Evolutionary conservation across 2,113 vertebrate genomes (phyloP), one percentile per base, ranked within the genome.

Genomic region (Thryonomys swinderianus): DNA sequence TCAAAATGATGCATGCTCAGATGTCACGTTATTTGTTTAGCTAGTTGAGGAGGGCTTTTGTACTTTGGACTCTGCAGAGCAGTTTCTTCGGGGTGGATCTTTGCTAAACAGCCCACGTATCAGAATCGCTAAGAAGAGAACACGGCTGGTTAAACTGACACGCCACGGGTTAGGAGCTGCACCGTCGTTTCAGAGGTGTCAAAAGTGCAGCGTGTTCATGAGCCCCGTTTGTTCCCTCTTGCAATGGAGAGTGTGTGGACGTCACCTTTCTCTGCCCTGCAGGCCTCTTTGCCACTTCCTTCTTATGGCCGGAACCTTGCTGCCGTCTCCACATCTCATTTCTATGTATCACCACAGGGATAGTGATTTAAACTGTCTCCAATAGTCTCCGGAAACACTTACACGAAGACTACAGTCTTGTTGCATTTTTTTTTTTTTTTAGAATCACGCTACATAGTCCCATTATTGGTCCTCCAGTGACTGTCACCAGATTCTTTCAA

Each of bases 401-500:
- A 62, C 27, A 78, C 71, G 55, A 67, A 93, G 45, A 48, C 45
- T 79, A 42, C 27, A 37, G 27, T 83, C 66, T 74, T 80, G 57
- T 85, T 61, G 12, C 27, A 23, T 73, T 23, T 27, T 53, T 64
- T 90, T 53, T 32, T 34, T 13, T 16, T 25, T 82, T 82, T 67
- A 94, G 78, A 93, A 51, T 55, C 13, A 27, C 34, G 23, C 57
- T 95, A 14, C 37, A 61, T 23, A 34, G 8, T 95, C 42, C 92
- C 89, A 16, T 89, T 80, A 74, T 17, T 20, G 74, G 73, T 95
- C 34, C 37, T 86, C 82, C 79, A 42, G 25, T 61, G 66, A 82
- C 59, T 73, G 78, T 93, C 92, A 95, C 74, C 79, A 94, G 86
- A 62, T 86, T 94, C 82, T 91, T 82, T 62, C 88, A 34, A 84